These are phyloP conservation scores for Scomberomorus guttatus DNA, from an alignment of 2,797 vertebrate genomes.

Conservation along the genomic window DNA sequence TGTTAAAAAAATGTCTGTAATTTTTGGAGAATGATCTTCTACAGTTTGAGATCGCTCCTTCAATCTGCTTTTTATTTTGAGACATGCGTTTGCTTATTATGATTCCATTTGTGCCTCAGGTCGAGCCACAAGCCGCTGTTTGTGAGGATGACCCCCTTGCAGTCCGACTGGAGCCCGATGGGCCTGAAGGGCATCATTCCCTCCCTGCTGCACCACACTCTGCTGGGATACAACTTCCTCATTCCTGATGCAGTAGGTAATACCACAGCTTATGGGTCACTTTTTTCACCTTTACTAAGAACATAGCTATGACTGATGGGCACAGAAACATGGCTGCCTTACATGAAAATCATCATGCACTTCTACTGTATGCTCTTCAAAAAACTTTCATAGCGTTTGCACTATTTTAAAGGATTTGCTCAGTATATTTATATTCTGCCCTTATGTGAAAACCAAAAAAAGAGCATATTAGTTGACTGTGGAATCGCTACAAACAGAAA, in stretches of 20 bases:
- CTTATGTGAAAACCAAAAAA: background rate
- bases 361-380: background rate
- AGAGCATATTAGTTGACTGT: background rate
- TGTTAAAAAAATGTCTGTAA: too few species aligned
- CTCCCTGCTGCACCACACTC: slow-evolving; percentile 91
- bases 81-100: accelerated
- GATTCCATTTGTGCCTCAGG: slow-evolving; percentile 67
- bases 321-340: background rate
- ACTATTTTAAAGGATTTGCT: background rate
- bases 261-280: slow-evolving; percentile 60
- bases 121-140: slow-evolving; percentile 90
- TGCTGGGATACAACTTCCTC: slow-evolving; percentile 95
- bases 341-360: background rate
- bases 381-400: background rate
- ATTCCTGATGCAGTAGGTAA: slow-evolving; percentile 95
- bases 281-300: slow-evolving; percentile 13
- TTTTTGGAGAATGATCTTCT: background rate
- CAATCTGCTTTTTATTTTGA: background rate
- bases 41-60: background rate
- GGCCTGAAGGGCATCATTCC: slow-evolving; percentile 93
- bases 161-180: slow-evolving; percentile 89
- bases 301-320: background rate
- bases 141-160: slow-evolving; percentile 87
- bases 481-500: slow-evolving; percentile 11
- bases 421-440: background rate